These are phyloP conservation scores for Rhynchonema sp. DNA, from an alignment of 2,888 invertebrate species.

Conservation along the genomic window DNA sequence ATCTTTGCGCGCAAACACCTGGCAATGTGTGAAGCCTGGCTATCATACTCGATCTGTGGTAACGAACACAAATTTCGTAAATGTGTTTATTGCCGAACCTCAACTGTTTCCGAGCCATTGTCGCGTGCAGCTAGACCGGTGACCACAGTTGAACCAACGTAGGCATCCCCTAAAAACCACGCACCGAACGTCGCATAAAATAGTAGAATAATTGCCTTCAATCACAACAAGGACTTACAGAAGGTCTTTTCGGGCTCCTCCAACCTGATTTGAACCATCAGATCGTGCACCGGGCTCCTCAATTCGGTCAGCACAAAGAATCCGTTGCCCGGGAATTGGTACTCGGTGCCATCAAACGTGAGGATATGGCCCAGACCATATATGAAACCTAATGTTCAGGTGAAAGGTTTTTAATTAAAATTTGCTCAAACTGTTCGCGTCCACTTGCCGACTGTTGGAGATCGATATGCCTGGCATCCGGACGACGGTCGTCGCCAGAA, in stretches of 20 bases:
- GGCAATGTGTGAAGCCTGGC: neutral
- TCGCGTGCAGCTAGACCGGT: constrained; percentile 47
- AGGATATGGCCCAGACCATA: constrained; percentile 78
- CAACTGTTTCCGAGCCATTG: constrained; percentile 62
- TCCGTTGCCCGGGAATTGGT: constrained; percentile 81
- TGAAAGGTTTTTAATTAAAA: no score
- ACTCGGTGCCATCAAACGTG: constrained; percentile 88
- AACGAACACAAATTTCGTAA: no score
- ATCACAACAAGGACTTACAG: constrained; percentile 11
- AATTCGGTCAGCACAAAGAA: constrained; percentile 53
- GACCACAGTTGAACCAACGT: constrained; percentile 28
- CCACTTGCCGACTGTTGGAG: constrained; percentile 54
- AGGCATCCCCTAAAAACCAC: constrained; percentile 14
- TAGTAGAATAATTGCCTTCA: no score
- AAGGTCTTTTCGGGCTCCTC: constrained; percentile 21
- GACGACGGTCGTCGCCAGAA: constrained; percentile 72
- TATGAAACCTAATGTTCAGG: constrained; percentile 58
- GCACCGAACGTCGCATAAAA: neutral
- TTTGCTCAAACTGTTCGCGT: no score
- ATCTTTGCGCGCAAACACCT: constrained; percentile 50
- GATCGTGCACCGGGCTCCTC: constrained; percentile 13
- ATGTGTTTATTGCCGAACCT: no score
- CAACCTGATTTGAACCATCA: constrained; percentile 16
- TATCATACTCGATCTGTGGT: neutral
- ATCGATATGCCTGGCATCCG: constrained; percentile 82